These are phyloP conservation scores for Sylvicola fuscatus DNA, from an alignment of 2,888 invertebrate genomes.

Conservation along the genomic window DNA sequence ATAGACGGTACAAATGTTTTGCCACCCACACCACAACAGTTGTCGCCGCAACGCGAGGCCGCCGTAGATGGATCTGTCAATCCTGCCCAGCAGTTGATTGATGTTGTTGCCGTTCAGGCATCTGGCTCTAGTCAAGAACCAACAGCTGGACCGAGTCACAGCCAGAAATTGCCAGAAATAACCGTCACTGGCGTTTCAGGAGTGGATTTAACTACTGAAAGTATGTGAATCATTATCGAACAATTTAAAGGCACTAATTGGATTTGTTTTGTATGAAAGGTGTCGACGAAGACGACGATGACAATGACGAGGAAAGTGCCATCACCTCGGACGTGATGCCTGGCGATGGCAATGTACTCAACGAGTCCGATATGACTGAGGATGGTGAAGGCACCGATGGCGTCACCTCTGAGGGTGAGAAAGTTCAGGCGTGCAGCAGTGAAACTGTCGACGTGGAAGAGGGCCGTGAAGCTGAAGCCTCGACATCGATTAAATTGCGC, in stretches of 20 bases:
- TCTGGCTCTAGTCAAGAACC: conserved; percentile 8
- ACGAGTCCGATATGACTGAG: conserved; percentile 17
- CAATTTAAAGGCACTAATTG: background rate
- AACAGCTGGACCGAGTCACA: conserved; percentile 13
- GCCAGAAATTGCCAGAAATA: conserved; percentile 9
- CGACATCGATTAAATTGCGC: conserved; percentile 36
- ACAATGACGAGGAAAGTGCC: conserved; percentile 19
- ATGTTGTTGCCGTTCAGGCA: background rate
- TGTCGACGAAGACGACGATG: too few species aligned
- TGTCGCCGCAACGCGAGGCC: conserved; percentile 26
- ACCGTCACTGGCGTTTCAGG: conserved; percentile 7
- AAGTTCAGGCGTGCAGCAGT: conserved; percentile 26
- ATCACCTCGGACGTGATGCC: conserved; percentile 26
- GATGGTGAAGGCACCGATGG: conserved; percentile 26
- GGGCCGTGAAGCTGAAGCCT: conserved; percentile 64
- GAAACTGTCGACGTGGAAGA: conserved; percentile 36
- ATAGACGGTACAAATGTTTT: conserved; percentile 29
- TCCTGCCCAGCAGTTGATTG: conserved; percentile 1
- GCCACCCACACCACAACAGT: conserved; percentile 43
- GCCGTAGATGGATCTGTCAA: conserved; percentile 16
- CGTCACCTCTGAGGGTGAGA: conserved; percentile 42
- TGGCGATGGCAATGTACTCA: conserved; percentile 12
- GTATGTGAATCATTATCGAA: background rate
- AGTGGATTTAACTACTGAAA: background rate
- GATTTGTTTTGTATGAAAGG: background rate